These are phyloP conservation scores for Dynastes hyllus DNA, from an alignment of 2,888 invertebrate genomes.

Conservation along the genomic window DNA sequence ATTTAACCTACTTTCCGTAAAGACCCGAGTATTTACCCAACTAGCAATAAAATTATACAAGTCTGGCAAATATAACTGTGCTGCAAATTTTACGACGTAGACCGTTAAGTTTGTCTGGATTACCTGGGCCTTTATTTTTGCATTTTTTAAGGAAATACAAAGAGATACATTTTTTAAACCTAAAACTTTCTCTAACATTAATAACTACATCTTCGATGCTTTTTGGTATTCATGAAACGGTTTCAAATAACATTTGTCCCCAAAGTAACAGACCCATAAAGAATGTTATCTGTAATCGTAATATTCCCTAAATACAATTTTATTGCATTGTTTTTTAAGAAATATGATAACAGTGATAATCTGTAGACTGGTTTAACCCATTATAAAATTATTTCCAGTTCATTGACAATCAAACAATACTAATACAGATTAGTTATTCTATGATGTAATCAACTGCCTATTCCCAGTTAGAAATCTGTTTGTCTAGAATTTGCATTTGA, in stretches of 20 bases:
- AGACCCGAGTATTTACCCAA: conserved; percentile 11
- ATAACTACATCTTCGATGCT: neutral
- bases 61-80: conserved; percentile 15
- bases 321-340: too few species aligned
- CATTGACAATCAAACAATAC: too few species aligned
- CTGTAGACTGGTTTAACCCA: too few species aligned
- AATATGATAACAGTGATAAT: too few species aligned
- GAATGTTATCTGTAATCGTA: too few species aligned
- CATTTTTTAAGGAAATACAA: conserved; percentile 5
- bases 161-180: neutral
- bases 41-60: conserved; percentile 31
- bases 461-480: too few species aligned
- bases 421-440: too few species aligned
- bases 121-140: conserved; percentile 1
- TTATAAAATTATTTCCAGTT: too few species aligned
- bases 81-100: conserved; percentile 28
- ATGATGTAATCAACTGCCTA: too few species aligned
- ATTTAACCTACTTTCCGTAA: conserved; percentile 39
- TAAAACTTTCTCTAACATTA: neutral
- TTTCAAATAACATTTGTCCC: neutral
- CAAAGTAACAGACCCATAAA: too few species aligned
- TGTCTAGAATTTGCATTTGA: too few species aligned
- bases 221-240: neutral
- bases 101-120: conserved; percentile 29
- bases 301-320: too few species aligned